Conservation (phyloP, 2,888 invertebrate species). For the Microchrysa polita region DNA sequence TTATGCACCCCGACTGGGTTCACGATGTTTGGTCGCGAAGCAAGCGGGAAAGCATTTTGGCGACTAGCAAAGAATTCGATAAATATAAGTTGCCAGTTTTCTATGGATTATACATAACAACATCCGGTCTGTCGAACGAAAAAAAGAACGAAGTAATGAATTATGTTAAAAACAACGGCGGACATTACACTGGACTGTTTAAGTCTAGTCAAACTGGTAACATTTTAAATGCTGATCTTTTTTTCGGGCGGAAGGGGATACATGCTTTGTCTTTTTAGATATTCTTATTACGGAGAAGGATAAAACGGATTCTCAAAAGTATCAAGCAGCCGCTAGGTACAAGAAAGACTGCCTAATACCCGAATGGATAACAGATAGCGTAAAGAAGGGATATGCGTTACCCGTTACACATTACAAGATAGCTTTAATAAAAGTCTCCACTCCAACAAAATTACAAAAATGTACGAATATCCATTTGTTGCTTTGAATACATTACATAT, state of each 20-base stretch:
- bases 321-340: constrained; percentile 60
- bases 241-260: not conserved
- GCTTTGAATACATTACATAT: not conserved
- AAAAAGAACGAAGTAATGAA: constrained; percentile 69
- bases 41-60: constrained; percentile 69
- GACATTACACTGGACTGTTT: constrained; percentile 67
- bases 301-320: constrained; percentile 60
- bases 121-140: constrained; percentile 74
- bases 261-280: constrained; percentile 53
- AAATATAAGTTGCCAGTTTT: constrained; percentile 75
- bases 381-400: constrained; percentile 74
- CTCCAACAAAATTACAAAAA: constrained; percentile 69
- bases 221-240: not conserved
- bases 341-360: constrained; percentile 73
- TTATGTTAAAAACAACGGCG: constrained; percentile 79
- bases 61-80: constrained; percentile 73
- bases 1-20: constrained; percentile 85
- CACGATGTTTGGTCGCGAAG: constrained; percentile 81
- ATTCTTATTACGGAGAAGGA: constrained; percentile 61
- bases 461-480: constrained; percentile 44
- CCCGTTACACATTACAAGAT: constrained; percentile 71
- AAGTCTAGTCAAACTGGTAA: constrained; percentile 53
- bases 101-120: constrained; percentile 79
- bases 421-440: constrained; percentile 72
- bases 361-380: constrained; percentile 84